Evolutionary conservation across 2,797 vertebrate species (phyloP).

Genomic region (Champsocephalus gunnari): DNA sequence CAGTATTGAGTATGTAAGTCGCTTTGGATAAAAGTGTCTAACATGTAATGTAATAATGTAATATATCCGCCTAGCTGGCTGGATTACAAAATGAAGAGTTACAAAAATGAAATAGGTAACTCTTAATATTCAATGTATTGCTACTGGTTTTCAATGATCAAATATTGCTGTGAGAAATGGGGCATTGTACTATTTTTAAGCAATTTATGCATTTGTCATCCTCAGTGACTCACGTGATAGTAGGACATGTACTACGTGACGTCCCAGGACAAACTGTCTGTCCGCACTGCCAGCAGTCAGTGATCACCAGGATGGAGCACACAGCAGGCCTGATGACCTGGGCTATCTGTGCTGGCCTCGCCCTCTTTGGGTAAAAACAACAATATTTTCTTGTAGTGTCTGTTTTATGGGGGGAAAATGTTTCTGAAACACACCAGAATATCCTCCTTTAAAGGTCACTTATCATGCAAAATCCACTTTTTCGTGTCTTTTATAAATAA

Average conservation of each 20-base stretch:
- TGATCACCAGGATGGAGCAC: constrained; percentile 79
- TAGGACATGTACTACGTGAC: constrained; percentile 50
- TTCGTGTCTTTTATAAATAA: no score
- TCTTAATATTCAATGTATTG: no score
- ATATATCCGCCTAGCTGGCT: not conserved
- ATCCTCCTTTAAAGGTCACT: no score
- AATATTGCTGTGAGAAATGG: no score
- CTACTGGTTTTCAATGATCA: not conserved
- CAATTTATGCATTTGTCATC: constrained; percentile 31
- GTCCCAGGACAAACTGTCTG: constrained; percentile 82
- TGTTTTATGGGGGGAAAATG: not conserved
- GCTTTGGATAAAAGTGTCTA: no score
- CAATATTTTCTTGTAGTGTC: not conserved
- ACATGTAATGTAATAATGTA: no score
- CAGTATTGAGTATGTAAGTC: no score
- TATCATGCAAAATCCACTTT: no score
- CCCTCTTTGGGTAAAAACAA: constrained; percentile 68
- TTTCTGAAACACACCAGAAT: not conserved
- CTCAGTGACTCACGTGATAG: constrained; percentile 68
- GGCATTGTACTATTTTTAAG: not conserved
- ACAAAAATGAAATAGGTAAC: not conserved
- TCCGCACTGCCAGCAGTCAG: constrained; percentile 84
- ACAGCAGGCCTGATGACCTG: constrained; percentile 79
- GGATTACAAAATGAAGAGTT: not conserved
- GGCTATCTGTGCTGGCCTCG: constrained; percentile 70